Evolutionary conservation across 2,888 invertebrate genomes (phyloP), one percentile per base, ranked within the genome.

Genomic region (Lithophane leautieri): DNA sequence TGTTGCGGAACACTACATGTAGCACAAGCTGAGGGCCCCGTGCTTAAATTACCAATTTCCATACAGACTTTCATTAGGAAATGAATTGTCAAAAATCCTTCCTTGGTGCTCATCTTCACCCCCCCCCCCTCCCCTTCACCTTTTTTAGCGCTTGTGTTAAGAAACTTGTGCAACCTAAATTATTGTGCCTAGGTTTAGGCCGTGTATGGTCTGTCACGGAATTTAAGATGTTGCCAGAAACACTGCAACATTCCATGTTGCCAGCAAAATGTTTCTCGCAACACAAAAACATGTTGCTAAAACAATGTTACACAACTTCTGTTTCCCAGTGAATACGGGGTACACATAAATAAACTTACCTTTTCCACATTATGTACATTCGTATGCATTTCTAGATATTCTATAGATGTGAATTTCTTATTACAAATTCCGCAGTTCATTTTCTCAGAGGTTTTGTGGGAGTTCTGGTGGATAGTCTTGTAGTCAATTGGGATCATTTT

Each of bases 341-440:
- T 28, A n/a, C 6, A 19, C 14, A 56, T 25, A n/a, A 19, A 58
- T n/a, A 40, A 62, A 44, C 86, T 86, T 76, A 96, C 97, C 93
- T 97, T 97, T 61, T 96, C 96, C 62, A 94, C 90, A 82, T 93
- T 95, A 92, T 98, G 98, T 50, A 98, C 98, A 84, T 97, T 97
- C 91, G 97, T 97, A 90, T 98, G 98, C 98, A 98, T 97, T 25
- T 97, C 97, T 40, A 98, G 93, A 91, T 97, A 98, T 42, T 97
- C 97, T 28, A 95, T 91, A 0, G 97, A 97, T 58, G 96, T 97
- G 86, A 98, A 98, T 87, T 98, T 97, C 80, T 97, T 97, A 89
- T 98, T 98, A 88, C 98, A 98, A 25, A 97, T 97, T 16, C 97
- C 94, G 86, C 98, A 98, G 86, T 97, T 96, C 85, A 96, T 96